Percentiles rank a stretch among this genome's conserved stretches.
phyloP scores from a whole-genome alignment of 2,113 vertebrate genomes.

The Anthoscopus minutus region DNA sequence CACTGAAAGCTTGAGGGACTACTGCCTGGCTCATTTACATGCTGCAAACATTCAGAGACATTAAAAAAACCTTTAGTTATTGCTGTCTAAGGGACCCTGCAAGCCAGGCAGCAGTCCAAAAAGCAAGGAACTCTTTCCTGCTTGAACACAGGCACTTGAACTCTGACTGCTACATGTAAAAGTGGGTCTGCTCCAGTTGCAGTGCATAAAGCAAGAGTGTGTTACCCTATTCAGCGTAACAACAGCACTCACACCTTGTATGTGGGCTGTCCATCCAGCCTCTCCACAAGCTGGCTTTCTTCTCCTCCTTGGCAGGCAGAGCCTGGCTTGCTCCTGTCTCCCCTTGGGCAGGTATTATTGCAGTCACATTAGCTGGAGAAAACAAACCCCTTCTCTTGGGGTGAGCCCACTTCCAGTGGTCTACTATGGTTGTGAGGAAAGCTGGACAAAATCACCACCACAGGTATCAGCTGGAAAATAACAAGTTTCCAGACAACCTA shows the following conservation, averaged over 20 bases:
- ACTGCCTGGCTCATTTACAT: background rate
- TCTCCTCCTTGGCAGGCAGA: background rate
- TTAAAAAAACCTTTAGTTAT: background rate
- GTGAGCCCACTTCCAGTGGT: background rate
- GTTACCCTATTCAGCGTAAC: background rate
- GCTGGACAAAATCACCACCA: background rate
- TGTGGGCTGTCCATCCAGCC: accelerated
- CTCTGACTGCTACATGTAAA: background rate
- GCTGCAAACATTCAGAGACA: background rate
- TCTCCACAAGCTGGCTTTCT: background rate
- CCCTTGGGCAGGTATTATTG: background rate
- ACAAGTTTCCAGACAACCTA: background rate
- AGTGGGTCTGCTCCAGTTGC: background rate
- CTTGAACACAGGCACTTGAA: background rate
- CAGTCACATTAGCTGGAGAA: background rate
- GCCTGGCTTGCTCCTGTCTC: background rate
- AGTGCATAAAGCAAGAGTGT: background rate
- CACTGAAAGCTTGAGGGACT: background rate
- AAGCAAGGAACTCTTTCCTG: background rate
- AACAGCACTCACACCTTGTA: background rate
- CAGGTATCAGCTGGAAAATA: background rate
- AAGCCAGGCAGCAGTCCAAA: background rate
- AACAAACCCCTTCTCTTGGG: background rate
- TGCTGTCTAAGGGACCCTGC: background rate
- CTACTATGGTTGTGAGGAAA: background rate